Base-by-base conservation (phyloP, 2,888 invertebrate species). In the Synergus japonicus region DNA sequence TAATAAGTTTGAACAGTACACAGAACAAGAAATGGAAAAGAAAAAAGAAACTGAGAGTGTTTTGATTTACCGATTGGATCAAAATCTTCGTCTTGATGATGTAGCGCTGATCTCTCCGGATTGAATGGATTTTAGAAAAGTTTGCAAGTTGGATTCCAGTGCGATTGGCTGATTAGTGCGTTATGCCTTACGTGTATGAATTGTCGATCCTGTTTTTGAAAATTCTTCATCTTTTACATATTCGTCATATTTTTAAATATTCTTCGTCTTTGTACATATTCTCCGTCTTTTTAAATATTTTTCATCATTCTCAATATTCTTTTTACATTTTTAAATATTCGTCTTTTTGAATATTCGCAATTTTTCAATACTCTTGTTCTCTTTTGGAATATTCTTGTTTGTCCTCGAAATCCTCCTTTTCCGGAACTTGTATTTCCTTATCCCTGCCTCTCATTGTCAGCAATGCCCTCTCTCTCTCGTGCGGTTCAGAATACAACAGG, bases 401-500 rank as follows among this genome's bases (percentile, higher is more conserved):
- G 12, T 73, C 73, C 37, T 49, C 5, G 54, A 73, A 1, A n/a
- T 54, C n/a, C 73, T 37, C 54, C 73, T 37, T 37, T 49, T 73
- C 49, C n/a, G 49, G 37, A 73, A 73, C 37, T 49, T 54, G 73
- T 41, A 12, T 67, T 43, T 73, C 73, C 73, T 54, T 58, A 54
- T 41, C n/a, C 37, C 73, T 73, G 73, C 37, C 37, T 41, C 37
- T 63, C 18, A 58, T 58, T 58, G 58, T 29, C 73, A 73, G 73
- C 37, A 73, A 73, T 54, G 73, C 54, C 41, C 54, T 49, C 49
- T 49, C 49, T 49, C 69, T 46, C 37, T 73, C 37, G 54, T 73
- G 37, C 54, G 15, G 37, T 54, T 73, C 73, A 73, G 73, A 73
- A 73, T 73, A 73, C 73, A 73, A 73, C 73, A 73, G 54, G 73